phyloP scores from a whole-genome alignment of 2,888 invertebrate species.

The Phaonia tiefii region DNA sequence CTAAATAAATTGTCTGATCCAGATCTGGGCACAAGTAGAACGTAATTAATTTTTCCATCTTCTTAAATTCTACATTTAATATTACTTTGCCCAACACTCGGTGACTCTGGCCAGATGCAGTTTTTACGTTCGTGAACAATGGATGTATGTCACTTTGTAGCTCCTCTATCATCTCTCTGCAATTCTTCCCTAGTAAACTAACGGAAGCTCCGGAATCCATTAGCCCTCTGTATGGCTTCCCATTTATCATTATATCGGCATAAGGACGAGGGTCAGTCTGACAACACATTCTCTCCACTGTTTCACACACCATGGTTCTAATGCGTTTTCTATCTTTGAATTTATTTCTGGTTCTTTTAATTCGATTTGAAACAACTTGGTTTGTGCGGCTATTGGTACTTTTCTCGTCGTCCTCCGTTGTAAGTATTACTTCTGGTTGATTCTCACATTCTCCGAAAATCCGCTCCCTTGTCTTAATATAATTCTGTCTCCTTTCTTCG shows the following conservation, averaged over 20 bases:
- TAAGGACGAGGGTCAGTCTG: not conserved
- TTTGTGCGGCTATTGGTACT: too few relatives aligned
- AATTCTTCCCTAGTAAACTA: constrained; percentile 30
- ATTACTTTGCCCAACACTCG: constrained; percentile 5
- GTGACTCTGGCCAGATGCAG: constrained; percentile 12
- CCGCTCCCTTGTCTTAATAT: too few relatives aligned
- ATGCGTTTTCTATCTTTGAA: too few relatives aligned
- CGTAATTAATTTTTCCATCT: not conserved
- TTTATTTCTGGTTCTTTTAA: too few relatives aligned
- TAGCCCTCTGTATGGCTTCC: not conserved
- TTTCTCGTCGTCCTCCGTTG: too few relatives aligned
- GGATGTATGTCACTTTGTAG: not conserved
- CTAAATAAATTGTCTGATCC: constrained; percentile 20
- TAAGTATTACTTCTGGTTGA: too few relatives aligned
- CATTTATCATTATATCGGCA: not conserved
- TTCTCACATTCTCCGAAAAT: too few relatives aligned
- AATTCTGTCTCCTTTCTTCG: not conserved
- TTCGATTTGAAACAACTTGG: too few relatives aligned
- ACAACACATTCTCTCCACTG: too few relatives aligned
- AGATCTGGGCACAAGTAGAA: constrained; percentile 7
- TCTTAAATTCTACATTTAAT: not conserved
- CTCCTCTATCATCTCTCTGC: constrained; percentile 13
- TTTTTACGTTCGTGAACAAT: not conserved
- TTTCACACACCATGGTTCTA: too few relatives aligned
- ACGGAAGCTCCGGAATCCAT: constrained; percentile 47